Percentiles rank a stretch among this genome's conserved stretches.
phyloP scores from a whole-genome alignment of 2,888 invertebrate species.

The Harpagoxenus sublaevis region DNA sequence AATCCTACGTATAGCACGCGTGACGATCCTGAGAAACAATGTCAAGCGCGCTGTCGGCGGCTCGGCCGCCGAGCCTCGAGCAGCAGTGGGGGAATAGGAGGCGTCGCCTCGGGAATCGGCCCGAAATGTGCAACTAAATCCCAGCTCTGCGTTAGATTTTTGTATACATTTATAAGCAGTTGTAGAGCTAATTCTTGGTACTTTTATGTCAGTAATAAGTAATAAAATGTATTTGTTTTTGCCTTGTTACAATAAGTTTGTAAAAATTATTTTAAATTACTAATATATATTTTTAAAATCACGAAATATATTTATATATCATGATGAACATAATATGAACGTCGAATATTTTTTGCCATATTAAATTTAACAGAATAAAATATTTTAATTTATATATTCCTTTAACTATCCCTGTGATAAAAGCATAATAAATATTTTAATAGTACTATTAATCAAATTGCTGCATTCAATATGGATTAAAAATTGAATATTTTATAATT shows the following conservation, averaged over 20 bases:
- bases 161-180: slow-evolving; percentile 58
- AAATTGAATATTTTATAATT: slow-evolving; percentile 50
- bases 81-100: too few relatives aligned
- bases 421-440: slow-evolving; percentile 29
- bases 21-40: too few relatives aligned
- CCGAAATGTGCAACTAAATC: too few relatives aligned
- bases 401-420: slow-evolving; percentile 20
- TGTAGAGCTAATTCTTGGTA: slow-evolving; percentile 63
- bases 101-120: too few relatives aligned
- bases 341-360: slow-evolving; percentile 52
- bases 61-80: too few relatives aligned
- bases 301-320: slow-evolving; percentile 72
- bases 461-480: slow-evolving; percentile 34
- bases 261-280: slow-evolving; percentile 63
- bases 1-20: too few relatives aligned
- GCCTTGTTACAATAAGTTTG: slow-evolving; percentile 44
- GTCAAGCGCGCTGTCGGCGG: too few relatives aligned
- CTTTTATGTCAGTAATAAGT: slow-evolving; percentile 56
- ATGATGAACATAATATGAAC: slow-evolving; percentile 40
- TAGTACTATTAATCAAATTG: slow-evolving; percentile 38
- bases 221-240: slow-evolving; percentile 29
- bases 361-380: slow-evolving; percentile 11
- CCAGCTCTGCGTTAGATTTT: slow-evolving; percentile 54
- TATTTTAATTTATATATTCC: not conserved
- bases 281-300: slow-evolving; percentile 64